Evolutionary conservation across 2,797 vertebrate genomes (phyloP).

Genomic region (Rousettus madagascariensis): DNA sequence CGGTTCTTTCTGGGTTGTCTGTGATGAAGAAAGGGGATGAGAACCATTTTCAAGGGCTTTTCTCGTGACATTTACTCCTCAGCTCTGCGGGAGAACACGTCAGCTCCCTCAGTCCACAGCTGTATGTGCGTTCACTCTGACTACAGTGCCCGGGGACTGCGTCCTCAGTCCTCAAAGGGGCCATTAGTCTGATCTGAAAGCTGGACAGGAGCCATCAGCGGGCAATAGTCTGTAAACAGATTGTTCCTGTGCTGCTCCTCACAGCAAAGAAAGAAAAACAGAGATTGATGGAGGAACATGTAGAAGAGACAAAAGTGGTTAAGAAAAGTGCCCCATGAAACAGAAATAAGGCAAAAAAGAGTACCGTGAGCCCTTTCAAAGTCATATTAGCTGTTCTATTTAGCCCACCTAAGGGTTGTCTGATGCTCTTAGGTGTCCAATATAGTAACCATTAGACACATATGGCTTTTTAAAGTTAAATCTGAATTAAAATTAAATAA

Average conservation of each 20-base stretch:
- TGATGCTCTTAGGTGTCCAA: neutral
- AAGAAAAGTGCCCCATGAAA: neutral
- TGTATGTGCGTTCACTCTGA: neutral
- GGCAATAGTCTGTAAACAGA: constrained; percentile 74
- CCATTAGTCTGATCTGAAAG: constrained; percentile 42
- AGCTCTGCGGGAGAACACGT: neutral
- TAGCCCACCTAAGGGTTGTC: neutral
- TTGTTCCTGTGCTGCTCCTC: neutral
- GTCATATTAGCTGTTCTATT: neutral
- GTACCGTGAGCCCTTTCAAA: neutral
- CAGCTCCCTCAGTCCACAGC: constrained; percentile 21
- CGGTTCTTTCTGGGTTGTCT: neutral
- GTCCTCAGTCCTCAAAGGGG: neutral
- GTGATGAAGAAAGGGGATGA: constrained; percentile 4
- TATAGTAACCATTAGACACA: neutral
- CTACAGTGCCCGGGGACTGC: neutral
- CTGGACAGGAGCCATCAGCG: constrained; percentile 38
- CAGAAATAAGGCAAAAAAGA: neutral
- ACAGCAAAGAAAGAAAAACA: neutral
- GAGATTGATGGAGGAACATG: neutral
- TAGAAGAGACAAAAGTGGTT: neutral
- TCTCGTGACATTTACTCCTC: constrained; percentile 57
- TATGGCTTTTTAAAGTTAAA: neutral
- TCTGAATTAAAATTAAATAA: constrained; percentile 16
- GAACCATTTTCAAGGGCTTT: constrained; percentile 42